Evolutionary conservation across 2,113 vertebrate genomes (phyloP).

Genomic region (Psammodynastes pulverulentus): DNA sequence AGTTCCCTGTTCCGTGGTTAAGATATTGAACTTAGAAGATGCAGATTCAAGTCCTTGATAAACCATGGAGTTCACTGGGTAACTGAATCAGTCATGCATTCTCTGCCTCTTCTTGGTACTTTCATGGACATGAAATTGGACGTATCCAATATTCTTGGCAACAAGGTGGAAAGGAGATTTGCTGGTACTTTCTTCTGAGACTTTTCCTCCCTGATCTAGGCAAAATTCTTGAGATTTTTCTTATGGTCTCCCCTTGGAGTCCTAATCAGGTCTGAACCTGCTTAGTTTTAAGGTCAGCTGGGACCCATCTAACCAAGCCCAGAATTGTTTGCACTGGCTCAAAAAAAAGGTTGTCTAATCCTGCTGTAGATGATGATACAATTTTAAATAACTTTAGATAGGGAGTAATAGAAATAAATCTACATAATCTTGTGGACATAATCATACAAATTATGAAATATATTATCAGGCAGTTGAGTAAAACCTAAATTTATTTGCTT

Average conservation of each 20-base stretch:
- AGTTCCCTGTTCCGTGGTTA: background rate
- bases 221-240: background rate
- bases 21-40: background rate
- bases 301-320: background rate
- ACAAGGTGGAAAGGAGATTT: background rate
- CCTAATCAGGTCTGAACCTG: background rate
- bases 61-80: background rate
- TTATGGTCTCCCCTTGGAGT: background rate
- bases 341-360: background rate
- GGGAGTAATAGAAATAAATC: background rate
- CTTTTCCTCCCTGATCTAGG: background rate
- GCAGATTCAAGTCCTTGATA: background rate
- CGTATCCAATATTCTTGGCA: background rate
- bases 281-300: background rate
- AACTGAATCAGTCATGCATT: background rate
- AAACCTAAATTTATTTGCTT: background rate
- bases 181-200: background rate
- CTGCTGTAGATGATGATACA: background rate
- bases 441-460: background rate
- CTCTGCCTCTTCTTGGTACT: background rate
- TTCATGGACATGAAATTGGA: background rate
- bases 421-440: background rate
- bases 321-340: background rate
- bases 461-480: background rate
- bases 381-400: background rate